A percentile compares a stretch with the other conserved stretches of the same genome.
Conservation (phyloP, 1,140 invertebrate genomes). For the Vanessa atalanta region DNA sequence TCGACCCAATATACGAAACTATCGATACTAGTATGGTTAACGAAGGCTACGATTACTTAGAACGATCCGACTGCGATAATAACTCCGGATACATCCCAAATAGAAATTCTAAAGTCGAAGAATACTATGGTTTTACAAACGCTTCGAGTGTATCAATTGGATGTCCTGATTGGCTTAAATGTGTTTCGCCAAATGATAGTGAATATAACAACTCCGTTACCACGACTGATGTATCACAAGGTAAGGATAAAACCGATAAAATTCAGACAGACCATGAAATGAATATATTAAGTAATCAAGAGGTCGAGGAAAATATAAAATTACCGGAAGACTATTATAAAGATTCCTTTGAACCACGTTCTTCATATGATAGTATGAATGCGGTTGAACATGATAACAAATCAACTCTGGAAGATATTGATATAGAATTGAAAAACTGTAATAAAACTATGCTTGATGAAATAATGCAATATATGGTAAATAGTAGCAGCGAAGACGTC, state of each 20-base stretch:
- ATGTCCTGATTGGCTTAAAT: conserved; percentile 64
- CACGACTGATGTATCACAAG: neutral
- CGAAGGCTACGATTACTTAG: conserved; percentile 59
- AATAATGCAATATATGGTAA: conserved; percentile 70
- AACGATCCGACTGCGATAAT: conserved; percentile 47
- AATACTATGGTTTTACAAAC: conserved; percentile 65
- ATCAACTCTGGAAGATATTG: neutral
- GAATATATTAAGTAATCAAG: neutral
- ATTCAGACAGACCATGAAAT: neutral
- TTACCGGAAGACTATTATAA: neutral
- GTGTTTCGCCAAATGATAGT: conserved; percentile 52
- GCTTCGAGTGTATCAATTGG: conserved; percentile 63
- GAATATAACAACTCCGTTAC: conserved; percentile 51
- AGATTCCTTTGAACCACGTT: neutral
- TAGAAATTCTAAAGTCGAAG: conserved; percentile 50
- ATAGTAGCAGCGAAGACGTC: conserved; percentile 44
- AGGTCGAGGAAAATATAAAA: neutral
- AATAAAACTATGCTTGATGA: conserved; percentile 62
- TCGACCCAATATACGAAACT: conserved; percentile 73
- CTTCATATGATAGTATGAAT: conserved; percentile 3
- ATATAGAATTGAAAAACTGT: conserved; percentile 12
- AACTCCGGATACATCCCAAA: conserved; percentile 55
- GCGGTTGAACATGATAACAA: neutral
- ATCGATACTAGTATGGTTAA: conserved; percentile 58
- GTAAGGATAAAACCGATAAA: neutral